Base-by-base conservation (phyloP, 2,888 invertebrate genomes). In the Acrocera orbiculus region DNA sequence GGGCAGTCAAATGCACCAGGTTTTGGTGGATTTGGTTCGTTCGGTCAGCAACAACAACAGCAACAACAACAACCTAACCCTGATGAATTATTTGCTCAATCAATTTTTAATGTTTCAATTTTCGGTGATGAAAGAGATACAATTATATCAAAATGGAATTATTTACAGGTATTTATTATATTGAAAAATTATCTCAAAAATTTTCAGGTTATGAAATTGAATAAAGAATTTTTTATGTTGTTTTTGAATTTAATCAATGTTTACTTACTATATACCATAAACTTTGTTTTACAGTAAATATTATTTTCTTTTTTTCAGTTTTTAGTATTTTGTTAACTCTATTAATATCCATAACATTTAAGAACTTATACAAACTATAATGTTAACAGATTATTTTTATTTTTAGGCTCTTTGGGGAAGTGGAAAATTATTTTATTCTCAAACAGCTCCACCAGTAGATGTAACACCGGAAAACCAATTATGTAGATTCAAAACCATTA, bases 41-140 rank as follows among this genome's bases (percentile, higher is more conserved):
- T 5, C 3, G 20, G 22, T 8, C 51, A 50, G 16, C 62, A 53
- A 40, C 62, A 44, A 39, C 64, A 66, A 41, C 65, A 55, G 40
- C 61, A 54, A 41, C 66, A 63, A 26, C 65, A 64, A 38, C 67
- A 65, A 20, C 53, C 67, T 2, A 70, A 70, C 38, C 67, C 75
- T 1, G 69, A 74, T 23, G 79, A 80, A 48, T 75, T 76, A 0
- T 64, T 82, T 27, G 71, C 74, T 7, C 74, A 76, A 38, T 76
- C 81, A 0, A 74, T 83, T 2, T 75, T 77, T 44, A 77, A 77
- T 50, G 79, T 78, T 40, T 75, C 74, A 32, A 71, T 95, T 30
- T 96, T 83, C 54, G 89, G 89, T 11, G 96, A 98, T 56, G 96
- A 98, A 53, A 66, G 95, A 22, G 96, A 98, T 54, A 77, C 78